phyloP scores from a whole-genome alignment of 2,888 invertebrate genomes.

The Anoplius nigerrimus region DNA sequence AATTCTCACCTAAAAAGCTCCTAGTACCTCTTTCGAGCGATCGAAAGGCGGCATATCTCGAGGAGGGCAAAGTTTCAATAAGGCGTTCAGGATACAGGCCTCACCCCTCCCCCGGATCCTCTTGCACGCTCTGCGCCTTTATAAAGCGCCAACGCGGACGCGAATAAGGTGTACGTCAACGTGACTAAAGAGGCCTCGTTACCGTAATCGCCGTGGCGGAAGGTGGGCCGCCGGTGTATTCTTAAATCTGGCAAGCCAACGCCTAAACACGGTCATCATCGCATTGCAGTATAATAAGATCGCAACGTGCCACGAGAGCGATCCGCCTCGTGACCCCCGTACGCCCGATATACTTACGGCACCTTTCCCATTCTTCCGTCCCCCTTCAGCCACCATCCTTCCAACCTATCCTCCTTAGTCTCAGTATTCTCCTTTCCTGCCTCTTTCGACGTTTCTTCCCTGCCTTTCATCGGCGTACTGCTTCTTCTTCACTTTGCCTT shows the following conservation, averaged over 20 bases:
- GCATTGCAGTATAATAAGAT: slow-evolving; percentile 67
- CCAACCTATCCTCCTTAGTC: slow-evolving; percentile 4
- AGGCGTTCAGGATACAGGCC: slow-evolving; percentile 28
- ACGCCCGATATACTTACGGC: slow-evolving; percentile 46
- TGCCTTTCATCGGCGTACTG: too few species aligned
- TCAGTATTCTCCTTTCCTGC: neutral
- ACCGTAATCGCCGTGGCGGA: slow-evolving; percentile 65
- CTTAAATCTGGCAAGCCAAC: slow-evolving; percentile 71
- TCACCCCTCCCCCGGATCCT: too few species aligned
- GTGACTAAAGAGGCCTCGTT: slow-evolving; percentile 71
- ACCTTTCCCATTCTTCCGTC: neutral
- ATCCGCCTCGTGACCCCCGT: slow-evolving; percentile 55
- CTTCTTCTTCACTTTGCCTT: too few species aligned
- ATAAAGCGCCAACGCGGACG: slow-evolving; percentile 40
- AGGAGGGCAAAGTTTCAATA: slow-evolving; percentile 54
- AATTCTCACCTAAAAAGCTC: neutral
- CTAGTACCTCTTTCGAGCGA: too few species aligned
- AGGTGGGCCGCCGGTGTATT: slow-evolving; percentile 53
- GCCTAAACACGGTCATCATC: slow-evolving; percentile 72
- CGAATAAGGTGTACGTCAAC: slow-evolving; percentile 63
- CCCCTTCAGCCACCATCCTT: slow-evolving; percentile 7
- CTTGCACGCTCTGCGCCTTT: slow-evolving; percentile 5
- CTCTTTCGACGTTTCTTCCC: too few species aligned
- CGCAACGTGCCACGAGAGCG: slow-evolving; percentile 56
- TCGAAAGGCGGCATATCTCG: slow-evolving; percentile 37